Base-by-base conservation (phyloP, 2,113 vertebrate genomes). In the Oenanthe melanoleuca region DNA sequence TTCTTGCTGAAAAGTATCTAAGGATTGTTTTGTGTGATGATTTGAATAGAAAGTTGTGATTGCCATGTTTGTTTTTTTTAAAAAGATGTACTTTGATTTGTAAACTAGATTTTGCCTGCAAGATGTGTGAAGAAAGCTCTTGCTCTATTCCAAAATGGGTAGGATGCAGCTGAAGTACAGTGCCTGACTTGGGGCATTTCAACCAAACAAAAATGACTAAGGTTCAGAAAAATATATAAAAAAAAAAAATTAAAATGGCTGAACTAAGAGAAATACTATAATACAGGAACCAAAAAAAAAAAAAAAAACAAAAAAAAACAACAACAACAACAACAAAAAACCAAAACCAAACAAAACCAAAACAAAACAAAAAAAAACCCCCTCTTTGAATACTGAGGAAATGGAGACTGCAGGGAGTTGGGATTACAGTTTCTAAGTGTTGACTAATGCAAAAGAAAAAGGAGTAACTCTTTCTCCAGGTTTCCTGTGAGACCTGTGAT, bases 61-160 rank as follows among this genome's bases (percentile, higher is more conserved):
- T 89, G 23, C 34, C 12, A 8, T 56, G 7, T 9, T 42, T 19
- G 34, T 37, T 79, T 82, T 55, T 56, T n/a, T 11, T 2, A 28
- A 63, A 28, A 63, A 49, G 5, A 22, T 3, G 3, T 33, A 25
- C 42, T 86, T 89, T 38, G 33, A 47, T 84, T 87, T 67, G 5
- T 55, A 92, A 94, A 78, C 70, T 64, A 71, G 21, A 49, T 84
- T 94, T 96, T 95, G 29, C 24, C 26, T 81, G 56, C 24, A 87
- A 59, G 60, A 67, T 22, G 18, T 23, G 31, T 78, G 65, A 86
- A 86, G 40, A 60, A 89, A 79, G 14, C 57, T 92, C 5, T 14
- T 60, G 9, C 29, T 84, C 65, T 71, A 21, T 71, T 94, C 29
- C 56, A 80, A 55, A 92, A 63, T 24, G 11, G 19, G 57, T 87